phyloP scores from a whole-genome alignment of 2,888 invertebrate genomes.

The Agapetus fuscipes region DNA sequence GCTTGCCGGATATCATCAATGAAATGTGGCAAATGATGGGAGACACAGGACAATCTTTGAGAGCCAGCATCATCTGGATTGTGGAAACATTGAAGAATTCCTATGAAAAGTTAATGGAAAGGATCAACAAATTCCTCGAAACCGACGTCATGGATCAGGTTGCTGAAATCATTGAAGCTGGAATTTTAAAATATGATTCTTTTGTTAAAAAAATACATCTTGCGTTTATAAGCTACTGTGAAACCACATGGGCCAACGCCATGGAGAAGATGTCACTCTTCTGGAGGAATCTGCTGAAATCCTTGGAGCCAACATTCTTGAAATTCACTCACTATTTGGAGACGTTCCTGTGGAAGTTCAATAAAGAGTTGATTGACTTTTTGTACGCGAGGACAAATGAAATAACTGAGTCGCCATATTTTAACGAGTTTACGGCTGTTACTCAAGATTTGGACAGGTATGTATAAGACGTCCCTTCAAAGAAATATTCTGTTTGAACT shows the following conservation, averaged over 20 bases:
- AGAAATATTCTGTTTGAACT: too few relatives aligned
- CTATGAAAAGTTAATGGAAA: conserved; percentile 59
- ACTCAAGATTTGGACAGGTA: conserved; percentile 66
- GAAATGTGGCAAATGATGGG: conserved; percentile 83
- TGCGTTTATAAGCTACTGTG: conserved; percentile 57
- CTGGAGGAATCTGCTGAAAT: conserved; percentile 62
- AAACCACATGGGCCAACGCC: conserved; percentile 63
- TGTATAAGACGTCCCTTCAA: too few relatives aligned
- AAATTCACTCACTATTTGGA: conserved; percentile 68
- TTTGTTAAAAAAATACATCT: conserved; percentile 71
- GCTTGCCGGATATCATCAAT: conserved; percentile 67
- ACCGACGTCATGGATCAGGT: conserved; percentile 69
- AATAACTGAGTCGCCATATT: conserved; percentile 70
- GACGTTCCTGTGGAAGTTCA: conserved; percentile 60
- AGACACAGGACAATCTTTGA: conserved; percentile 69
- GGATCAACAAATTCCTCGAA: conserved; percentile 58
- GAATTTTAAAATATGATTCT: conserved; percentile 68
- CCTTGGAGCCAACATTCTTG: conserved; percentile 70
- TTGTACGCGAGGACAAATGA: conserved; percentile 72
- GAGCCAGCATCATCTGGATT: conserved; percentile 64
- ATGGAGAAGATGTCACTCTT: conserved; percentile 54
- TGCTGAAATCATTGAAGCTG: conserved; percentile 54
- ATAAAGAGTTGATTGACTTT: conserved; percentile 68
- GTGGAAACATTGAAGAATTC: conserved; percentile 62
- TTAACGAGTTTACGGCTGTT: conserved; percentile 68